Evolutionary conservation across 2,888 invertebrate species (phyloP).

Genomic region (Pterostichus madidus): DNA sequence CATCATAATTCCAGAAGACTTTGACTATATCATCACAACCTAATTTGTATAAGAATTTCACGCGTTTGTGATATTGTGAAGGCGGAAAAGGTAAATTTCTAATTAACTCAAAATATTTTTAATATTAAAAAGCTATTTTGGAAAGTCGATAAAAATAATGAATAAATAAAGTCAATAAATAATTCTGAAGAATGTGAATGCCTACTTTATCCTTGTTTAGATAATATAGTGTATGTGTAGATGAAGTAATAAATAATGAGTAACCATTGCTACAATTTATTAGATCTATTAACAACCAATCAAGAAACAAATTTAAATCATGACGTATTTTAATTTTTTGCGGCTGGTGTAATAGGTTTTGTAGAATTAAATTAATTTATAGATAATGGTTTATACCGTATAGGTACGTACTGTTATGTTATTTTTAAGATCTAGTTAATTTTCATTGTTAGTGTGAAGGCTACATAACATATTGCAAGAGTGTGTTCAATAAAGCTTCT

Average conservation of each 20-base stretch:
- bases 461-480: not conserved
- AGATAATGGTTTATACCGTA: constrained; percentile 42
- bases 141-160: constrained; percentile 11
- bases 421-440: constrained; percentile 36
- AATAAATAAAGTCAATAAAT: constrained; percentile 4
- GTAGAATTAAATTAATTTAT: constrained; percentile 45
- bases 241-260: constrained; percentile 25
- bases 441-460: constrained; percentile 39
- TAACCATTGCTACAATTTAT: constrained; percentile 30
- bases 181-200: constrained; percentile 7
- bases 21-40: no score
- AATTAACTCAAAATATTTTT: constrained; percentile 2
- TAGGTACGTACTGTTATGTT: constrained; percentile 44
- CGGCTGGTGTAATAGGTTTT: constrained; percentile 17
- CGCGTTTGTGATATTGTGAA: not conserved
- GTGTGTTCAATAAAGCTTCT: no score
- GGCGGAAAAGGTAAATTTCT: not conserved
- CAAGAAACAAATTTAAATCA: constrained; percentile 31
- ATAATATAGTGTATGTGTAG: not conserved
- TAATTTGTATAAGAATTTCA: not conserved
- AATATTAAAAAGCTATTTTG: not conserved
- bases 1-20: no score
- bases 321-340: constrained; percentile 24
- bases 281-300: constrained; percentile 46
- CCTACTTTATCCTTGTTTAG: not conserved